Evolutionary conservation across 2,797 vertebrate genomes (phyloP), one percentile per base, ranked within the genome.

Genomic region (Rachycentron canadum): DNA sequence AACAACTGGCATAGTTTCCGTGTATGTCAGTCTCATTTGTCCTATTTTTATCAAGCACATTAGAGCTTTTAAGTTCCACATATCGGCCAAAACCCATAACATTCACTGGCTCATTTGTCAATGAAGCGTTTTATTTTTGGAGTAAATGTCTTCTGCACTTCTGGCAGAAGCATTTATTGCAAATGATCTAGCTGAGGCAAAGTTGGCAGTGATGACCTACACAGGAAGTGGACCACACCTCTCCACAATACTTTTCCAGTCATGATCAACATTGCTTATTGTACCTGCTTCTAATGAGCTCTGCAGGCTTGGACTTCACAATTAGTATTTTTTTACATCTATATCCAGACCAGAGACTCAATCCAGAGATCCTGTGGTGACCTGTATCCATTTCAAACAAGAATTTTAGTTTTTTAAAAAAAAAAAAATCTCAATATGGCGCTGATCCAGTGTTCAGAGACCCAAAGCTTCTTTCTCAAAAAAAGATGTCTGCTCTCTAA

Each of bases 281-380:
- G 40, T 78, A 81, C 81, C 56, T 63, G 67, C 72, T 79, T 84
- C 56, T 69, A 84, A 47, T 74, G 63, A 66, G 45, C 65, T 38
- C 47, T 62, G 58, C 47, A 43, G 67, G 64, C 63, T 67, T 83
- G 55, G 50, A 57, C 17, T 45, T 56, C 26, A 60, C 28, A 19
- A 7, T 63, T 38, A 43, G 3, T 11, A 19, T 59, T 3, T 26
- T 52, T 25, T 49, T 40, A 7, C 21, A 43, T 73, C 4, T 32
- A 34, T 26, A 64, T 69, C 17, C 53, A 62, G 6, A 40, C 32
- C 55, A 57, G 59, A 52, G 34, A 68, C 43, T 65, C 21, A 55
- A 1, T 82, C 57, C 60, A 70, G 71, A 73, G 43, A 75, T 56
- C 52, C 30, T 45, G 25, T 66, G n/a, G 63, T 17, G 55, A 36